Percentiles rank a stretch among this genome's conserved stretches.
Evolutionary conservation across 1,140 invertebrate genomes (phyloP).

Genomic region (Magallana gigas): DNA sequence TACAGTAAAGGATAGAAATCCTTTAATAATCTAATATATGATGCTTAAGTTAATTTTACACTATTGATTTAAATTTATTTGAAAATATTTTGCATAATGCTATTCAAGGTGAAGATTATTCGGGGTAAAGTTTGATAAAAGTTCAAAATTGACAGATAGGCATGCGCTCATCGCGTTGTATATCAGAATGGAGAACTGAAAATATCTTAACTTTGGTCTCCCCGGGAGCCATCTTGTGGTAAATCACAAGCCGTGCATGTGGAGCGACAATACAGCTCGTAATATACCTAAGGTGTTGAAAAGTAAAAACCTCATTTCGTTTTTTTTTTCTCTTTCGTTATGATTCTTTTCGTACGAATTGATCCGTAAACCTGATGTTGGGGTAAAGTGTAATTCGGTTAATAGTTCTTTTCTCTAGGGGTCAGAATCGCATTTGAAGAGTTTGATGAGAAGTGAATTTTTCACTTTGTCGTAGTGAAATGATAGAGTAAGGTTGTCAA

Average conservation of each 20-base stretch:
- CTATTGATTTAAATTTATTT: too few relatives aligned
- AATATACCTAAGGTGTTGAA: constrained; percentile 31
- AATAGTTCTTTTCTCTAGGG: constrained; percentile 4
- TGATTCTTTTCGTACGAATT: constrained; percentile 8
- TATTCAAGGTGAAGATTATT: neutral
- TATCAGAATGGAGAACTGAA: neutral
- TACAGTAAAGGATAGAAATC: too few relatives aligned
- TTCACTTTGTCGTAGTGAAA: neutral
- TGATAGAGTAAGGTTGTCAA: neutral
- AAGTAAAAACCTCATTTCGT: neutral
- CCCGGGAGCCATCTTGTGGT: neutral
- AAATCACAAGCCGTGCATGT: constrained; percentile 17
- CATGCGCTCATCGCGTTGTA: neutral
- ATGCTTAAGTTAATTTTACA: too few relatives aligned
- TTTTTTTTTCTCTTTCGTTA: neutral
- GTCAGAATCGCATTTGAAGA: neutral
- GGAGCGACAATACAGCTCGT: neutral
- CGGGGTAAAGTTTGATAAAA: neutral
- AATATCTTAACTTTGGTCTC: neutral
- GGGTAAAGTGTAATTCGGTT: constrained; percentile 13
- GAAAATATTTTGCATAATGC: too few relatives aligned
- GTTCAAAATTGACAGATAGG: neutral
- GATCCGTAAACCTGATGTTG: constrained; percentile 1
- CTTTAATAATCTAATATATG: too few relatives aligned
- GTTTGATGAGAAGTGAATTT: neutral